Conservation (phyloP, 2,113 vertebrate genomes). For the Chloropsis hardwickii region DNA sequence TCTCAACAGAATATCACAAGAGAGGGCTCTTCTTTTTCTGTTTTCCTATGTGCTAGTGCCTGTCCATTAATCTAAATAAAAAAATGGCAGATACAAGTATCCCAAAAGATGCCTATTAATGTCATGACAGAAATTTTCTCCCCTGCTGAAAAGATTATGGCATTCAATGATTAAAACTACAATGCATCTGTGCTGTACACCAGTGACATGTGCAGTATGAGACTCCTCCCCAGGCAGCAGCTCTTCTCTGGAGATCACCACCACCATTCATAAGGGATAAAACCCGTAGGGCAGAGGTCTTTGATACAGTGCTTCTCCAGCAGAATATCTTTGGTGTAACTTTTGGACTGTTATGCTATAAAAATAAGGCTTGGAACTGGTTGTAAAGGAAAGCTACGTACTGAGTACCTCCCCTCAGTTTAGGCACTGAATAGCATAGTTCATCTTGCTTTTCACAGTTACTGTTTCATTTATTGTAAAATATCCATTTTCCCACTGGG, state of each 20-base stretch:
- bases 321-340: background rate
- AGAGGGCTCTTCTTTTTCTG: rapidly evolving
- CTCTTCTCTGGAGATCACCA: background rate
- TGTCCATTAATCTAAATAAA: background rate
- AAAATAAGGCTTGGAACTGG: background rate
- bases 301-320: background rate
- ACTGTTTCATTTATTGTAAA: background rate
- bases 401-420: background rate
- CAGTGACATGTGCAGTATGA: background rate
- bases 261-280: background rate
- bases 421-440: background rate
- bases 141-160: background rate
- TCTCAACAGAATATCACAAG: background rate
- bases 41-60: background rate
- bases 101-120: background rate
- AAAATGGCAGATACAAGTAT: background rate
- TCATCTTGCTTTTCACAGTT: background rate
- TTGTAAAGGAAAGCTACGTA: background rate
- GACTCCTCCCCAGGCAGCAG: background rate
- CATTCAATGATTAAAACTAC: background rate
- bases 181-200: background rate
- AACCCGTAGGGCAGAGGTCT: background rate
- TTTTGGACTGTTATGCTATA: background rate
- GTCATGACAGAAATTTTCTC: background rate
- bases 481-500: background rate